Base-by-base conservation (phyloP, 2,888 invertebrate genomes). In the Chymomyza procnemis region DNA sequence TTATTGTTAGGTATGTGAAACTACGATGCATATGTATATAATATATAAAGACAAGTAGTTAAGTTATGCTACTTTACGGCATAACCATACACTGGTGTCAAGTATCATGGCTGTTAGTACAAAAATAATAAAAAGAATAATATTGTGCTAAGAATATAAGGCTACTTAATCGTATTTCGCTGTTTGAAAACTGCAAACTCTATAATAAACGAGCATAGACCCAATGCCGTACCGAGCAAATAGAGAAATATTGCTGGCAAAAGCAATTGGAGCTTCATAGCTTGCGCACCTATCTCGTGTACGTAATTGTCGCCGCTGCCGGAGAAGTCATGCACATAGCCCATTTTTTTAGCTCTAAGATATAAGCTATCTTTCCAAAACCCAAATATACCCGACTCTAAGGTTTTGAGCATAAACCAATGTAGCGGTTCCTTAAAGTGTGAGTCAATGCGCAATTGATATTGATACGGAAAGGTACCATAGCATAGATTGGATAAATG, bases 391-490 rank as follows among this genome's bases (percentile, higher is more conserved):
- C 85, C 85, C 3, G 73, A 68, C 69, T 83, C 80, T 1, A 74
- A 59, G 0, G 66, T 69, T 5, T 57, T 48, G 21, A 83, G 62
- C 30, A 73, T 68, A 57, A 80, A 78, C 2, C 9, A 26, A 54
- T 85, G 80, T 55, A 83, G 63, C 0, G 71, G 73, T 2, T 70
- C 41, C 72, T 71, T 73, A 14, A 88, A 82, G 26, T 88, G 87
- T 3, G 88, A 88, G 48, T 85, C 88, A 8, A 72, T 60, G 4
- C 72, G 71, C 50, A 87, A 41, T 58, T 83, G 85, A 34, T 75
- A 87, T 61, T 88, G 88, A 57, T 62, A 47, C 0, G 88, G 77
- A 66, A 69, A 84, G 0, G 72, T 68, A 0, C 85, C 88, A 21
- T 78, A 73, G 62, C 88, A 88, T 0, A 85, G 60, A 0, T 64